phyloP scores from a whole-genome alignment of 2,797 vertebrate species.

The Simalia tracyae region DNA sequence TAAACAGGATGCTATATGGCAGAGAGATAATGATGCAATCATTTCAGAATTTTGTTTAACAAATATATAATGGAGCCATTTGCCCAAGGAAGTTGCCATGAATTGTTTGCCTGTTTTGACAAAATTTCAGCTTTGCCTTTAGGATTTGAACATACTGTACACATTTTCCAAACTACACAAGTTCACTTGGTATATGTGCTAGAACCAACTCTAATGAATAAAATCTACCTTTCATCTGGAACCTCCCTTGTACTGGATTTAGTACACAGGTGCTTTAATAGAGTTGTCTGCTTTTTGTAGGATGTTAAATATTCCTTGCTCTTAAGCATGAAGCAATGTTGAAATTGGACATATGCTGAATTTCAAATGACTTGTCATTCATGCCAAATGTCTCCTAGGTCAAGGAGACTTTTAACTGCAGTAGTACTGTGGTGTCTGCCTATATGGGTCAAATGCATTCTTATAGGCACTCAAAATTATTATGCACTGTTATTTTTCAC shows the following conservation, averaged over 20 bases:
- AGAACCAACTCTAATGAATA: fast-evolving
- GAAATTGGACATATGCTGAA: not conserved
- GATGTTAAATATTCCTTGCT: not conserved
- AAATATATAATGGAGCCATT: constrained; percentile 43
- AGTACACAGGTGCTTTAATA: fast-evolving
- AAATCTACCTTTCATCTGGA: not conserved
- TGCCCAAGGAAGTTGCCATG: constrained; percentile 37
- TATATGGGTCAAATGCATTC: constrained; percentile 68
- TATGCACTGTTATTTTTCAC: constrained; percentile 53
- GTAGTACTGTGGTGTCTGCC: constrained; percentile 48
- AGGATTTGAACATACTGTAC: not conserved
- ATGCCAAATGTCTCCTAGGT: constrained; percentile 39
- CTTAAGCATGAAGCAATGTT: not conserved
- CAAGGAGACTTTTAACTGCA: constrained; percentile 34
- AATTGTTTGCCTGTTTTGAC: constrained; percentile 36
- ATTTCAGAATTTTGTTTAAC: constrained; percentile 34
- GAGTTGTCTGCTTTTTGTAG: not conserved
- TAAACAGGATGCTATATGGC: constrained; percentile 48
- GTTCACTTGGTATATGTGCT: not conserved
- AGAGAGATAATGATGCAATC: constrained; percentile 22
- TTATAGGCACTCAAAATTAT: constrained; percentile 51
- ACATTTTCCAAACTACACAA: not conserved
- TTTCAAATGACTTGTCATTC: not conserved
- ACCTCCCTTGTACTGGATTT: fast-evolving
- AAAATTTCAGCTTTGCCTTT: not conserved